phyloP scores from a whole-genome alignment of 2,888 invertebrate genomes.

The Drosophila kuntzei region DNA sequence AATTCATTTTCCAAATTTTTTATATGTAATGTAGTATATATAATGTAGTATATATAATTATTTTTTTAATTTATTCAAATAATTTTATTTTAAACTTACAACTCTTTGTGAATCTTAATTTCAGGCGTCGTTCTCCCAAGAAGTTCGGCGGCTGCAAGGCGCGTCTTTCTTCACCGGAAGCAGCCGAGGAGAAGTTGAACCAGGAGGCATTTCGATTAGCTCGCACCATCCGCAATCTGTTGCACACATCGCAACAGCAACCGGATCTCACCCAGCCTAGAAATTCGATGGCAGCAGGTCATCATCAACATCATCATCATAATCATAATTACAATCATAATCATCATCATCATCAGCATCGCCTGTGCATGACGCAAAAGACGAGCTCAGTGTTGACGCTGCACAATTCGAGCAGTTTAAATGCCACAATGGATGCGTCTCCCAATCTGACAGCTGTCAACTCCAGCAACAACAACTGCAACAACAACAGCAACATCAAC shows the following conservation, averaged over 20 bases:
- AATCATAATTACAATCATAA: neutral
- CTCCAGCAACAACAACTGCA: neutral
- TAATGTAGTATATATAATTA: no score
- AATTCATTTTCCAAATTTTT: no score
- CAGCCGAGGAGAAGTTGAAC: conserved; percentile 88
- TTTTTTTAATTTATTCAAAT: neutral
- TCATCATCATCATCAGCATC: conserved; percentile 27
- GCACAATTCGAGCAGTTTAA: conserved; percentile 67
- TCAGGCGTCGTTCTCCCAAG: conserved; percentile 84
- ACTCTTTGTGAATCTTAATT: neutral
- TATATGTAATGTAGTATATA: no score
- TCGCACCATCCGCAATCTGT: conserved; percentile 88
- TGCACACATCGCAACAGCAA: conserved; percentile 88
- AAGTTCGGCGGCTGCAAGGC: conserved; percentile 87
- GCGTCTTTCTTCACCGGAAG: conserved; percentile 87
- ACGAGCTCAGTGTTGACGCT: conserved; percentile 62
- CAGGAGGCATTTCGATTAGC: conserved; percentile 89
- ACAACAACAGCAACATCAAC: neutral
- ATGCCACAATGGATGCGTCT: conserved; percentile 41
- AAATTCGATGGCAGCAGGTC: conserved; percentile 43
- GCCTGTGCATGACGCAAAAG: conserved; percentile 60
- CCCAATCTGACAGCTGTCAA: conserved; percentile 23
- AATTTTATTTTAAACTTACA: neutral
- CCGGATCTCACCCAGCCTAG: conserved; percentile 85
- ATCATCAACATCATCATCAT: neutral